A percentile compares a stretch with the other conserved stretches of the same genome.
phyloP scores from a whole-genome alignment of 2,797 vertebrate species.

The Eulemur albifrons region DNA sequence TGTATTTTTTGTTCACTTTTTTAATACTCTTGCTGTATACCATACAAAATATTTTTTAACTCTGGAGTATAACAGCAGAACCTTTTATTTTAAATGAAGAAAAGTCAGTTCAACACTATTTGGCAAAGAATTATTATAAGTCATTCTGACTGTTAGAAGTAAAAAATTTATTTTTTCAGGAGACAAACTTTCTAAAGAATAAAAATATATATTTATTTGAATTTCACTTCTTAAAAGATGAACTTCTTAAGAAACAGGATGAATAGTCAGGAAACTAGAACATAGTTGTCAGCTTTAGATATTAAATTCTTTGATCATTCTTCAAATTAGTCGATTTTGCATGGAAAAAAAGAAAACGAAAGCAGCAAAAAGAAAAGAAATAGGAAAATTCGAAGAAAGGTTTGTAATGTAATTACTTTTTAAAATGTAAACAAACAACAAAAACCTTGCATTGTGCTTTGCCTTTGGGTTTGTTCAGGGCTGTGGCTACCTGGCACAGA shows the following conservation, averaged over 20 bases:
- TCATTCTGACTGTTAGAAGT: background rate
- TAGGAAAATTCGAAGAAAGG: background rate
- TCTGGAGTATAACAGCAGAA: background rate
- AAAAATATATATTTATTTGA: slow-evolving; percentile 8
- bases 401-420: background rate
- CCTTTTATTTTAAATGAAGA: background rate
- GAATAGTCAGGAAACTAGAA: background rate
- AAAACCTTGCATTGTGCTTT: background rate
- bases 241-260: slow-evolving; percentile 28
- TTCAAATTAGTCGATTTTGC: background rate
- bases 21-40: background rate
- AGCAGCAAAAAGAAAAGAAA: background rate
- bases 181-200: background rate
- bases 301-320: background rate
- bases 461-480: background rate
- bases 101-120: background rate
- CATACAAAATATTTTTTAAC: background rate
- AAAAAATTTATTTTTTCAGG: background rate
- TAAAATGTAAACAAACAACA: background rate
- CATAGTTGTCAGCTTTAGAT: background rate
- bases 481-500: background rate
- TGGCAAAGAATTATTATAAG: background rate
- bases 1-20: background rate
- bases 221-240: slow-evolving; percentile 23
- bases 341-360: background rate